A percentile compares a stretch with the other conserved stretches of the same genome.
Evolutionary conservation across 1,140 invertebrate genomes (phyloP).

Genomic region (Bombus superbus): DNA sequence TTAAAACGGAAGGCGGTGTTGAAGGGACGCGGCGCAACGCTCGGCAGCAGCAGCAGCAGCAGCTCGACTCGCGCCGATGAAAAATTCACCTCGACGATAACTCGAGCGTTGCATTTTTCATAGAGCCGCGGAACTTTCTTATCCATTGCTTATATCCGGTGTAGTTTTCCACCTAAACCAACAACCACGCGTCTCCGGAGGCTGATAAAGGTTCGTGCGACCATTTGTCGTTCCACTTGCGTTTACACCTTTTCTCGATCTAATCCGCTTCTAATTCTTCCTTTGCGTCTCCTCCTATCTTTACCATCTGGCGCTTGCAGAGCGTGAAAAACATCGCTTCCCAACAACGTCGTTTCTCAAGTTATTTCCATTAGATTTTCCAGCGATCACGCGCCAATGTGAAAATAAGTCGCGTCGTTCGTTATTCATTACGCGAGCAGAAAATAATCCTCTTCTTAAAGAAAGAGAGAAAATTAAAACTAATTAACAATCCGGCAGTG

Average conservation of each 20-base stretch:
- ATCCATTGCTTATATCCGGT: slow-evolving; percentile 79
- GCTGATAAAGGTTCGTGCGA: slow-evolving; percentile 72
- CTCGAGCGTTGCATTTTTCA: slow-evolving; percentile 81
- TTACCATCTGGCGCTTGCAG: neutral
- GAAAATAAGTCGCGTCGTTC: neutral
- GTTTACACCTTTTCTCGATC: slow-evolving; percentile 41
- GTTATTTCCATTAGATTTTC: neutral
- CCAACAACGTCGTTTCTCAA: neutral
- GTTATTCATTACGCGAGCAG: neutral
- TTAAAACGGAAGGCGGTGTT: slow-evolving; percentile 1
- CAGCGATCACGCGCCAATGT: neutral
- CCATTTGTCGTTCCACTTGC: slow-evolving; percentile 41
- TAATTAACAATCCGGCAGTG: neutral
- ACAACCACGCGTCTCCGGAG: slow-evolving; percentile 71
- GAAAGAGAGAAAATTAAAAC: neutral
- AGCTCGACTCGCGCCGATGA: slow-evolving; percentile 73
- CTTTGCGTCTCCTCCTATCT: neutral
- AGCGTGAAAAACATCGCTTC: too few relatives aligned
- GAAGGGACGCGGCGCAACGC: slow-evolving; percentile 1
- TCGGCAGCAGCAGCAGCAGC: slow-evolving; percentile 39
- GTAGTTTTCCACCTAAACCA: slow-evolving; percentile 75
- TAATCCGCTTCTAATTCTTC: slow-evolving; percentile 11
- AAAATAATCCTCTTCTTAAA: slow-evolving; percentile 3
- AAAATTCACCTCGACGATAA: slow-evolving; percentile 81
- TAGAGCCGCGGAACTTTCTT: slow-evolving; percentile 78